Conservation (phyloP, 2,888 invertebrate genomes). For the Leptopilina drosophilae region DNA sequence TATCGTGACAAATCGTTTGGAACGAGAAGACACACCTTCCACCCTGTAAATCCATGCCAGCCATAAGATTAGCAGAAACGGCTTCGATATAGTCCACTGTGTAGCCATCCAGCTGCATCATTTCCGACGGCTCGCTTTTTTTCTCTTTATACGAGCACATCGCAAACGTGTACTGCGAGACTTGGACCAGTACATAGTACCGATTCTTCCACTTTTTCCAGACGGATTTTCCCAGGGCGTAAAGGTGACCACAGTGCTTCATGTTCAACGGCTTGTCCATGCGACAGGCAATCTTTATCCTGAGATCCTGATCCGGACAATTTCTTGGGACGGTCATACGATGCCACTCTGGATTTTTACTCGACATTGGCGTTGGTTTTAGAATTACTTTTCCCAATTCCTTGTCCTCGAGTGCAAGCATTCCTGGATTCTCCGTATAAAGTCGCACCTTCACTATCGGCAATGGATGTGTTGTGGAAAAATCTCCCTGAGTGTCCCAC, state of each 20-base stretch:
- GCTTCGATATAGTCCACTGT: conserved; percentile 99
- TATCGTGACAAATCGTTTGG: conserved; percentile 41
- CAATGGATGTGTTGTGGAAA: conserved; percentile 97
- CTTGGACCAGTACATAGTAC: conserved; percentile 98
- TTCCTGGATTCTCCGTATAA: conserved; percentile 97
- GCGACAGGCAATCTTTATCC: conserved; percentile 97
- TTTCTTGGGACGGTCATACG: conserved; percentile 97
- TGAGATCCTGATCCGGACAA: conserved; percentile 95
- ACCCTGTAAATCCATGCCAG: conserved; percentile 85
- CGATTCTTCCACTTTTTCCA: conserved; percentile 99
- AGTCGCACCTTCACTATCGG: conserved; percentile 98
- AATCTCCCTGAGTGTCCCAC: conserved; percentile 99
- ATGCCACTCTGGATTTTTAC: conserved; percentile 98
- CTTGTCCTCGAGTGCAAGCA: conserved; percentile 98
- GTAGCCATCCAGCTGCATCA: conserved; percentile 99
- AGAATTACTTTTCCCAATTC: conserved; percentile 96
- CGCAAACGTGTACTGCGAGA: conserved; percentile 99
- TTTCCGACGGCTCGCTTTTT: conserved; percentile 99
- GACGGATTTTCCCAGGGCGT: conserved; percentile 95
- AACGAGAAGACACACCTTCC: conserved; percentile 64
- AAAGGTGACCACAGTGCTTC: conserved; percentile 98
- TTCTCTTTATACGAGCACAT: conserved; percentile 99
- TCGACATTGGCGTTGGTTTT: conserved; percentile 91
- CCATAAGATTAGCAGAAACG: conserved; percentile 93
- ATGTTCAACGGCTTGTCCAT: conserved; percentile 99